phyloP scores from a whole-genome alignment of 2,113 vertebrate genomes.

The Eonycteris spelaea region DNA sequence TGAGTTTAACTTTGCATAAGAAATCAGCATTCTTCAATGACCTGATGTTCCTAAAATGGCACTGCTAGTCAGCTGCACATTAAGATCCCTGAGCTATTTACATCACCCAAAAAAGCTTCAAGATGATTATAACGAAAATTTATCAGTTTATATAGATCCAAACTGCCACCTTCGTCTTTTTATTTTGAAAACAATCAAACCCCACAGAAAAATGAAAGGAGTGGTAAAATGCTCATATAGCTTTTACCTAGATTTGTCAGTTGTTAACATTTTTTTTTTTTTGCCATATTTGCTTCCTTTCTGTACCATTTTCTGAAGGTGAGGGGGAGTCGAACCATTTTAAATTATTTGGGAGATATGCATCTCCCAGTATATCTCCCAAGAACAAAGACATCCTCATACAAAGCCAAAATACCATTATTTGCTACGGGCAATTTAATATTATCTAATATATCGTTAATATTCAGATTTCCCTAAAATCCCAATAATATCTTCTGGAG shows the following conservation, averaged over 20 bases:
- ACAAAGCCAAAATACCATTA: not conserved
- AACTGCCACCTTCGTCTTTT: not conserved
- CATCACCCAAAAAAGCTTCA: not conserved
- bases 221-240: not conserved
- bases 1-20: not conserved
- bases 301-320: not conserved
- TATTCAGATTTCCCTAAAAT: constrained; percentile 21
- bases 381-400: not conserved
- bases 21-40: constrained; percentile 40
- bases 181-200: constrained; percentile 23
- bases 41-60: constrained; percentile 35
- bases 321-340: not conserved
- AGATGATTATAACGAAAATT: not conserved
- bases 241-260: not conserved
- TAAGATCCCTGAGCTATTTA: not conserved
- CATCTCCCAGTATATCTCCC: not conserved
- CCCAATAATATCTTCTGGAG: not conserved
- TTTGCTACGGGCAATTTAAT: not conserved
- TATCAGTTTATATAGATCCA: not conserved
- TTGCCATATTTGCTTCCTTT: not conserved
- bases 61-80: not conserved
- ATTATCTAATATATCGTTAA: not conserved
- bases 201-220: not conserved
- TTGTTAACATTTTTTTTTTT: not conserved
- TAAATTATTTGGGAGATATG: not conserved